These are phyloP conservation scores for Phragmatobia fuliginosa DNA, from an alignment of 2,888 invertebrate species.

Conservation along the genomic window DNA sequence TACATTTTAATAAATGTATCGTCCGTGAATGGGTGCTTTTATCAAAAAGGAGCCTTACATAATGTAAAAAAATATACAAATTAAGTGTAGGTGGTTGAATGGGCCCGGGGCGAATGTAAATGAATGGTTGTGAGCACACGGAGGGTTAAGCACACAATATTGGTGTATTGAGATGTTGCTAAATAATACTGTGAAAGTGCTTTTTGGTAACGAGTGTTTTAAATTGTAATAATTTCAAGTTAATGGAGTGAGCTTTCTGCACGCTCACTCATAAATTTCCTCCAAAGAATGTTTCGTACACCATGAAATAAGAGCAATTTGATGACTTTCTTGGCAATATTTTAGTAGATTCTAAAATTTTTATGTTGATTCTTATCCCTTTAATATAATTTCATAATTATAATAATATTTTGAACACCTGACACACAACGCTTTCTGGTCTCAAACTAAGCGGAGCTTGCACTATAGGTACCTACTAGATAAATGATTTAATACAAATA, in stretches of 20 bases:
- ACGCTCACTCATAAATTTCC: conserved; percentile 13
- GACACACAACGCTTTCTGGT: too few relatives aligned
- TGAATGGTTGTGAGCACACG: conserved; percentile 60
- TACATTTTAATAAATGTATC: conserved; percentile 86
- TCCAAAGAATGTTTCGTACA: neutral
- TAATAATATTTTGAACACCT: too few relatives aligned
- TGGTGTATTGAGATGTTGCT: conserved; percentile 66
- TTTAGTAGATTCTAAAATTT: neutral
- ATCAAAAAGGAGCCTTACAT: conserved; percentile 76
- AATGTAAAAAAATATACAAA: conserved; percentile 81
- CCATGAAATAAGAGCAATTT: neutral
- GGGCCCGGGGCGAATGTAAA: conserved; percentile 64
- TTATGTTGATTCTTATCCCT: neutral
- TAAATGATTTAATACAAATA: too few relatives aligned
- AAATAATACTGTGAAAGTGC: conserved; percentile 50
- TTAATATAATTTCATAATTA: too few relatives aligned
- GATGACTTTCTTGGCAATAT: neutral
- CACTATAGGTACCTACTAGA: too few relatives aligned
- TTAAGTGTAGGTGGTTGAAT: conserved; percentile 81
- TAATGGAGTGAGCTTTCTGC: conserved; percentile 32
- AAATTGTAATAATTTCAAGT: conserved; percentile 38
- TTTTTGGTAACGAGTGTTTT: conserved; percentile 32
- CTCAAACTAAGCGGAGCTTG: too few relatives aligned
- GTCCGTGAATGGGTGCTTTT: conserved; percentile 80
- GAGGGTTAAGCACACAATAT: conserved; percentile 69